These are phyloP conservation scores for Pachyuromys duprasi DNA, from an alignment of 2,797 vertebrate genomes.

Conservation along the genomic window DNA sequence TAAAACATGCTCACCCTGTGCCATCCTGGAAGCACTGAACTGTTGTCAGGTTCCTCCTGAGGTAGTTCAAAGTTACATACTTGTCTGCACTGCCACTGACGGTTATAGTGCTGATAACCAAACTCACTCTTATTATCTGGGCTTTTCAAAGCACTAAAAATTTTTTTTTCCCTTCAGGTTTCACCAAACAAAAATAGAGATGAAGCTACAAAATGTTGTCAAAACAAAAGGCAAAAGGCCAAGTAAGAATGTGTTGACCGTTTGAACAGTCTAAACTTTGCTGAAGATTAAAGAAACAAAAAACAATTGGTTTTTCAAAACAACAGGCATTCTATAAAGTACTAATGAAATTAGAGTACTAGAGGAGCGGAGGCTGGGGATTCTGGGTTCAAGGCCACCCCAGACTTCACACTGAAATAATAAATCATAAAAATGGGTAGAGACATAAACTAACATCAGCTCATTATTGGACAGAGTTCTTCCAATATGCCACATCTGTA, in stretches of 20 bases:
- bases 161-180: neutral
- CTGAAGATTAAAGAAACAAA: neutral
- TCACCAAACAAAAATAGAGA: neutral
- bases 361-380: neutral
- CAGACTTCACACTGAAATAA: neutral
- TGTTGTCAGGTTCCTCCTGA: slow-evolving; percentile 40
- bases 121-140: neutral
- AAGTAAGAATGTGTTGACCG: neutral
- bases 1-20: neutral
- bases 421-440: neutral
- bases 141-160: neutral
- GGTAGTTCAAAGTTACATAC: slow-evolving; percentile 16
- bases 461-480: neutral
- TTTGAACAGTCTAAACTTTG: neutral
- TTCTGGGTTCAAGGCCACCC: neutral
- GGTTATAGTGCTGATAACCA: neutral
- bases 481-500: neutral
- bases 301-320: neutral
- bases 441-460: neutral
- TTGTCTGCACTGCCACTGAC: neutral
- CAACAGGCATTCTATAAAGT: neutral
- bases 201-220: neutral
- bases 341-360: neutral
- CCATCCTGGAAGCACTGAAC: neutral
- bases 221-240: neutral